A percentile compares a stretch with the other conserved stretches of the same genome.
Conservation (phyloP, 2,113 vertebrate genomes). For the Sturnira hondurensis region DNA sequence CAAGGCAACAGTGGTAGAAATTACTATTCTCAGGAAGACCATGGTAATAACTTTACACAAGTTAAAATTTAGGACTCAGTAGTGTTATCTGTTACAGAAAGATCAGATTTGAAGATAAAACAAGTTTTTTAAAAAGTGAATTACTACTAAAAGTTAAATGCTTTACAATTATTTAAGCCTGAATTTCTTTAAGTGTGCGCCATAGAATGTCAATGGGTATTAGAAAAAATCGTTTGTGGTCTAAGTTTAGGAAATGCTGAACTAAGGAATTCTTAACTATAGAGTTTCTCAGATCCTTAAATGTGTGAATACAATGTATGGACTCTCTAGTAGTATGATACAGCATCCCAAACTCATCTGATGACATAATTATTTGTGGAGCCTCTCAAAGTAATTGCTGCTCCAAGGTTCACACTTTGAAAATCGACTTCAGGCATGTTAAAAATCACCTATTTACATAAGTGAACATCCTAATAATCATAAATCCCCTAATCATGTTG, state of each 20-base stretch:
- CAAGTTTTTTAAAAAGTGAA: neutral
- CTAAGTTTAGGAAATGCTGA: neutral
- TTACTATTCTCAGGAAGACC: neutral
- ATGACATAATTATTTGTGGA: neutral
- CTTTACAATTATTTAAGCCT: constrained; percentile 2
- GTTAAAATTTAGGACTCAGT: neutral
- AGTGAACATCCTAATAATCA: neutral
- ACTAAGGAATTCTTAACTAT: neutral
- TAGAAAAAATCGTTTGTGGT: neutral
- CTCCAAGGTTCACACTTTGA: neutral
- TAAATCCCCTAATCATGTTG: neutral
- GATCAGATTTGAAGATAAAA: neutral
- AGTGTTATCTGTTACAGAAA: neutral
- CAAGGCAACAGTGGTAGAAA: neutral
- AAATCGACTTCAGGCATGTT: neutral
- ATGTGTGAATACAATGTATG: neutral
- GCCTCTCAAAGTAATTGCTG: neutral
- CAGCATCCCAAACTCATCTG: neutral
- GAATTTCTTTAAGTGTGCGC: neutral
- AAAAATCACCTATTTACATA: neutral
- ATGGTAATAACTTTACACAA: neutral
- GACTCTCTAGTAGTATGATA: neutral
- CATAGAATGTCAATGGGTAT: neutral
- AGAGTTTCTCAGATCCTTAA: neutral
- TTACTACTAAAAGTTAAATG: neutral